Percentiles rank a stretch among this genome's conserved stretches.
These are phyloP conservation scores for Archivesica marissinica DNA, from an alignment of 1,140 invertebrate species.

Conservation along the genomic window DNA sequence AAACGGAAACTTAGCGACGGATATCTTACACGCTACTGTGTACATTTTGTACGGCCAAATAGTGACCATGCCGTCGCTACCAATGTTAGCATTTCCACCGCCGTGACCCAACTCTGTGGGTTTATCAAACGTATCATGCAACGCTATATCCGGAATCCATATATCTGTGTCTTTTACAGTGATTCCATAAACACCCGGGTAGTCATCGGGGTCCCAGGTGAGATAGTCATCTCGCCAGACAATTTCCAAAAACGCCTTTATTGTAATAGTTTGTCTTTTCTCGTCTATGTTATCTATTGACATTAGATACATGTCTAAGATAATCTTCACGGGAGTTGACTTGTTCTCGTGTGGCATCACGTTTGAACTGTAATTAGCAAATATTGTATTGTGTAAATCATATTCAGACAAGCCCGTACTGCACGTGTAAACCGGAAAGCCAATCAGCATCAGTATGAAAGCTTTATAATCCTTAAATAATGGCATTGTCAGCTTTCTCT, in stretches of 20 bases:
- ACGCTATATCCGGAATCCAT: conserved; percentile 43
- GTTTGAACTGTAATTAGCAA: conserved; percentile 32
- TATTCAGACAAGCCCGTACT: not conserved
- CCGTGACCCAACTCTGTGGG: conserved; percentile 8
- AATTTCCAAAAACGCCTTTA: conserved; percentile 31
- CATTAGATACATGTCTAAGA: conserved; percentile 11
- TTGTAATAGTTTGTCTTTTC: conserved; percentile 1
- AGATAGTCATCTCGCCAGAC: conserved; percentile 36
- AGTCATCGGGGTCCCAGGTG: conserved; percentile 15
- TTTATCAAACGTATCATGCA: conserved; percentile 4
- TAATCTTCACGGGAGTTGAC: not conserved
- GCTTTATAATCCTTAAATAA: too few relatives aligned
- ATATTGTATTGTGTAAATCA: conserved; percentile 1
- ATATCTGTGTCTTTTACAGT: conserved; percentile 41
- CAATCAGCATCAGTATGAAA: too few relatives aligned
- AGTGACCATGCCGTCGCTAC: not conserved
- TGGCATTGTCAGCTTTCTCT: too few relatives aligned
- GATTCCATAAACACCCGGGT: not conserved
- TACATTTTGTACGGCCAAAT: conserved; percentile 46
- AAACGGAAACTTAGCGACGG: conserved; percentile 90
- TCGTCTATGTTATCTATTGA: conserved; percentile 34
- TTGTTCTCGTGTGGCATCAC: conserved; percentile 13
- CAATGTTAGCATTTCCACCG: not conserved
- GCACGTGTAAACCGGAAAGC: too few relatives aligned
- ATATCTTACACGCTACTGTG: conserved; percentile 86